Conservation (phyloP, 2,888 invertebrate species). For the Resseliella maxima region DNA sequence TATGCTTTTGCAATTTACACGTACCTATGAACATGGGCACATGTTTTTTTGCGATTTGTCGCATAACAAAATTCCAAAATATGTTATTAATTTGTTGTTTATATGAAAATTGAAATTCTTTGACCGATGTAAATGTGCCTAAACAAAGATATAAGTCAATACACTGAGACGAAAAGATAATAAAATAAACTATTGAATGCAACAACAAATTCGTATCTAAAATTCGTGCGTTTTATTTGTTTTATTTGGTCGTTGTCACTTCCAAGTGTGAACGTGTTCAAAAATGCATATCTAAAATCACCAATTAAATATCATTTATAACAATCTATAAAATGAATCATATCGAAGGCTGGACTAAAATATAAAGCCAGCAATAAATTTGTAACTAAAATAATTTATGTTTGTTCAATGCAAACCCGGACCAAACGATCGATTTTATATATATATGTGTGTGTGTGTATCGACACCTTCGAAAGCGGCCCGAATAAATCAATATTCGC, state of each 20-base stretch:
- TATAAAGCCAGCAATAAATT: slow-evolving; percentile 6
- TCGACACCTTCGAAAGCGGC: slow-evolving; percentile 9
- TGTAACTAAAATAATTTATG: not conserved
- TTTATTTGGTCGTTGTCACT: slow-evolving; percentile 8
- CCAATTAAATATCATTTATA: slow-evolving; percentile 51
- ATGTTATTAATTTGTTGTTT: too few relatives aligned
- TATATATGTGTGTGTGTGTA: not conserved
- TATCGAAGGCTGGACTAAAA: not conserved
- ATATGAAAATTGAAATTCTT: too few relatives aligned
- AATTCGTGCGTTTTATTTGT: not conserved
- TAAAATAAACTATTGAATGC: not conserved
- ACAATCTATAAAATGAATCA: not conserved
- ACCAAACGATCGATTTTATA: too few relatives aligned
- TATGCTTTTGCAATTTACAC: not conserved
- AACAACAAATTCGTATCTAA: not conserved
- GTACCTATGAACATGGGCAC: not conserved
- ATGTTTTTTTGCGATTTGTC: too few relatives aligned
- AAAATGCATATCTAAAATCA: slow-evolving; percentile 7
- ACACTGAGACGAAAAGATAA: too few relatives aligned
- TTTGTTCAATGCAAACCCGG: not conserved
- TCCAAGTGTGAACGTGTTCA: slow-evolving; percentile 22
- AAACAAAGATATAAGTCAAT: too few relatives aligned
- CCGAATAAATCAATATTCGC: slow-evolving; percentile 27
- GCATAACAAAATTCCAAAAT: not conserved
- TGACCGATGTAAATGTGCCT: too few relatives aligned